Evolutionary conservation across 2,888 invertebrate genomes (phyloP), one percentile per base, ranked within the genome.

Genomic region (Heliconius ethilla): DNA sequence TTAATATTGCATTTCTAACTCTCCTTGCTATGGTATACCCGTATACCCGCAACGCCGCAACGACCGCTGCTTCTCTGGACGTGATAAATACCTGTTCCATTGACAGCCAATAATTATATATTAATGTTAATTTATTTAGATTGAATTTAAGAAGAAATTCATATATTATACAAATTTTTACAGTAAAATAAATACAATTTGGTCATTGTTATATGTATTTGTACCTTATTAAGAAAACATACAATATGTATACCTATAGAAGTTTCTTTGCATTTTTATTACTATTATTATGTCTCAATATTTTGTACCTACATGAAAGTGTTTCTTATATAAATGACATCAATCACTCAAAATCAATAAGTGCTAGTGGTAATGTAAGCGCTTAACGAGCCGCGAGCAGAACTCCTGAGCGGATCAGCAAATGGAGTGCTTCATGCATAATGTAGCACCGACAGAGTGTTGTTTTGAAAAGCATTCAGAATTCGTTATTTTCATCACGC

Each of bases 1-100:
- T 95, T 95, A 95, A 95, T 95, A 95, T 95, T 95, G 95, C 95
- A 95, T 95, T 95, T 95, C 94, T 80, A 81, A 82, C 78, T 79
- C 75, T 77, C 77, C 78, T 63, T 77, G 78, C 67, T 77, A 77
- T 77, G 67, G 63, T 33, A 76, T 33, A 33, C 33, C 33, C 33
- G 33, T 33, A 51, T 73, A 70, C 66, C 45, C 70, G 25, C 75
- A 65, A 27, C 65, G 27, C 73, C 66, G 27, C 77, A 66, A 40
- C 77, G 66, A 62, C 67, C 62, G 70, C 59, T 73, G n/a, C 67
- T 75, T 51, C n/a, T 65, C 65, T 66, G 29, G 63, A 40, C 33
- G 25, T 63, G 40, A 63, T 63, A 74, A 62, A 45, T 74, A 62
- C 63, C 27, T 62, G 62, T 10, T 40, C 10, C 10, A 63, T 62